These are phyloP conservation scores for Acanthurus leucopareius DNA, from an alignment of 2,797 vertebrate species.

Conservation along the genomic window DNA sequence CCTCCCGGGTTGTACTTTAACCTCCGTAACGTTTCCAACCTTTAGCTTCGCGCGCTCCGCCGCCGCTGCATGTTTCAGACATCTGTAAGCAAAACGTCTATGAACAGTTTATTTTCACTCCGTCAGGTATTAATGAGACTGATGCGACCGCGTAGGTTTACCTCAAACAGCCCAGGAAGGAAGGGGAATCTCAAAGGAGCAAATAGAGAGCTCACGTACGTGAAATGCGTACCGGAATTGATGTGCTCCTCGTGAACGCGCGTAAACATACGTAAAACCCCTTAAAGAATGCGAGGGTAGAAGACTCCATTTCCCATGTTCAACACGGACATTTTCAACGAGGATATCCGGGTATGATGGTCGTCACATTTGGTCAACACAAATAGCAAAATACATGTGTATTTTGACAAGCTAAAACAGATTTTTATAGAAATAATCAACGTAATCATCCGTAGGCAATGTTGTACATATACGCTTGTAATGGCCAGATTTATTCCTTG, in stretches of 20 bases:
- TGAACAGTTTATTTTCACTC: constrained; percentile 52
- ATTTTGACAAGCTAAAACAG: neutral
- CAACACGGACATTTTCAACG: constrained; percentile 26
- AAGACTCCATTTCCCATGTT: constrained; percentile 77
- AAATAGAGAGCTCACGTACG: constrained; percentile 64
- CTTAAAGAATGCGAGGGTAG: constrained; percentile 64
- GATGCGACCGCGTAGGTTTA: constrained; percentile 77
- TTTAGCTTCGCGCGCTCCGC: constrained; percentile 42
- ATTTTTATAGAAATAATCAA: fast-evolving
- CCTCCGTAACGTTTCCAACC: constrained; percentile 47
- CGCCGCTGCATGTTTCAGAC: constrained; percentile 50
- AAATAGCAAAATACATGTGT: neutral
- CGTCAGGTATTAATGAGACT: constrained; percentile 60
- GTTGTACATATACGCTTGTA: fast-evolving
- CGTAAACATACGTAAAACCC: constrained; percentile 48
- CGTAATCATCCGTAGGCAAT: neutral
- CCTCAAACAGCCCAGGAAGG: constrained; percentile 83
- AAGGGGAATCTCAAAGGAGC: constrained; percentile 80
- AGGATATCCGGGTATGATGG: constrained; percentile 78
- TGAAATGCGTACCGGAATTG: constrained; percentile 2
- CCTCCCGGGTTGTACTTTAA: constrained; percentile 55
- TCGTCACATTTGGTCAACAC: constrained; percentile 31
- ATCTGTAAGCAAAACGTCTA: constrained; percentile 42
- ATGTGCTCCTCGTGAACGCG: fast-evolving
- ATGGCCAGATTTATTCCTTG: neutral